Base-by-base conservation (phyloP, 2,797 vertebrate genomes). In the Apogon hyalosoma region DNA sequence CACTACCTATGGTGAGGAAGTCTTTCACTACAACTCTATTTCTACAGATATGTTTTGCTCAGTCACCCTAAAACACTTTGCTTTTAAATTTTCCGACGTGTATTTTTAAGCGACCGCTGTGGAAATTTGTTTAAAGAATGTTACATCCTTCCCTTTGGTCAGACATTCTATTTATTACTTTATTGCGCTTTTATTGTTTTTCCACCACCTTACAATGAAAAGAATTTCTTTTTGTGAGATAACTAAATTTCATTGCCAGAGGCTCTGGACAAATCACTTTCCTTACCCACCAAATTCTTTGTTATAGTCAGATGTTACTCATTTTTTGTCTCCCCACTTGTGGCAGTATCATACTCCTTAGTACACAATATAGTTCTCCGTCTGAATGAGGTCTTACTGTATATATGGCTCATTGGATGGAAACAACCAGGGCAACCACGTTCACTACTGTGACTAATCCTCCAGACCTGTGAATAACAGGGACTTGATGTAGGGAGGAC, bases 361-460 rank as follows among this genome's bases (percentile, higher is more conserved):
- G 33, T 14, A 7, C 28, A 39, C 6, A 10, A 40, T 54, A 46
- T n/a, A 2, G 28, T 21, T 47, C 36, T 48, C 42, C n/a, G 13
- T 58, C 21, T 18, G 59, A 48, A 50, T 9, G 11, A 52, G 59
- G 54, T 39, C 41, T 36, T 46, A 16, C 28, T 13, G 38, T 56
- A 48, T 40, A 60, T 70, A 63, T 38, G 61, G 28, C 21, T n/a
- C 45, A 28, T 45, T 53, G 52, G 53, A 76, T 56, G 64, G 68
- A 69, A 63, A 60, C 49, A 38, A 69, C 58, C 71, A 64, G 41
- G 21, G 49, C 56, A 11, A 53, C 48, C 47, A 2, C 7, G 42
- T 64, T 73, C 54, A 33, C 52, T 16, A 9, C 73, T 77, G 71
- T 76, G 86, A 77, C 75, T 82, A 83, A 87, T 84, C 66, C 60